Conservation (phyloP, 2,888 invertebrate genomes). For the Phymatocera aterrima region DNA sequence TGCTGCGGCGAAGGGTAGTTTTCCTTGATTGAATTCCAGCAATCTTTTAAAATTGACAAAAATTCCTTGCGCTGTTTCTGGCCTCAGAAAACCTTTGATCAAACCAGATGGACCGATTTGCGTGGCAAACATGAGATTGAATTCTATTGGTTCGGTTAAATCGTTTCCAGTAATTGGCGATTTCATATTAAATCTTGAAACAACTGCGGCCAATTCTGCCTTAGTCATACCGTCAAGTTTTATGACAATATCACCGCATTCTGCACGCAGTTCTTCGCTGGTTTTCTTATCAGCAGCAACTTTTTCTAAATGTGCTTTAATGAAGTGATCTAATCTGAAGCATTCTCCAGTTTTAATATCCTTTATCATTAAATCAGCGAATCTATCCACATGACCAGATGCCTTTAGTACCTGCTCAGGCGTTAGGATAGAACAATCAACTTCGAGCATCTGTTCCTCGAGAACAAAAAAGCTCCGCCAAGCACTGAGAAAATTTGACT, state of each 20-base stretch:
- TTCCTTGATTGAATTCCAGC: conserved; percentile 97
- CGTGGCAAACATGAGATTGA: conserved; percentile 99
- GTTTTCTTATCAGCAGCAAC: conserved; percentile 90
- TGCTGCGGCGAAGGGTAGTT: conserved; percentile 97
- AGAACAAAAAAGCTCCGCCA: conserved; percentile 98
- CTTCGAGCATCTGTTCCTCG: conserved; percentile 99
- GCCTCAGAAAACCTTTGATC: conserved; percentile 95
- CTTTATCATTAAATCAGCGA: conserved; percentile 99
- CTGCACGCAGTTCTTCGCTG: conserved; percentile 81
- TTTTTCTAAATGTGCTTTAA: conserved; percentile 95
- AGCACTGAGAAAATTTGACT: conserved; percentile 93
- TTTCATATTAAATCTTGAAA: conserved; percentile 93
- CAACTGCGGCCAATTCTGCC: conserved; percentile 90
- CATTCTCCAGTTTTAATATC: conserved; percentile 97
- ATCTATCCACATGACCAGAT: conserved; percentile 98
- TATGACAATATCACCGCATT: conserved; percentile 87
- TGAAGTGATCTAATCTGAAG: conserved; percentile 97
- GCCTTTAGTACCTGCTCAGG: conserved; percentile 98
- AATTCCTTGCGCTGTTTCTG: conserved; percentile 99
- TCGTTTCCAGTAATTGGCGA: conserved; percentile 97
- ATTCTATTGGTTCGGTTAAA: conserved; percentile 96
- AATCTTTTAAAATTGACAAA: conserved; percentile 99
- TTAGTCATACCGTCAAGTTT: conserved; percentile 95
- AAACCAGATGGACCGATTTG: conserved; percentile 98
- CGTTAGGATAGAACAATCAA: conserved; percentile 97